Percentiles rank a stretch among this genome's conserved stretches.
Evolutionary conservation across 2,888 invertebrate species (phyloP).

Genomic region (Amphipyra tragopoginis): DNA sequence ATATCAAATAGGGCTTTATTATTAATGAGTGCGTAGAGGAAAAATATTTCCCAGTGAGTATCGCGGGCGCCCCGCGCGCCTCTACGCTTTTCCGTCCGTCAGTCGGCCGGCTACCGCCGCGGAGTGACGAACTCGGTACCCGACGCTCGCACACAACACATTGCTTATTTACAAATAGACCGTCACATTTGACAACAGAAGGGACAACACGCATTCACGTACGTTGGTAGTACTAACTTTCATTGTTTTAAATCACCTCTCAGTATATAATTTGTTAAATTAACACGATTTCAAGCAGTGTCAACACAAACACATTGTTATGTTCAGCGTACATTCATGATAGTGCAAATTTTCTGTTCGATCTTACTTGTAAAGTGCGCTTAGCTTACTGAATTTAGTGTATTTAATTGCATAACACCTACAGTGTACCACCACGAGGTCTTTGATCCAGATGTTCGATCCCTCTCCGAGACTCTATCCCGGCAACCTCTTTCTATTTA

Average conservation of each 20-base stretch:
- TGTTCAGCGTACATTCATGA: slow-evolving; percentile 68
- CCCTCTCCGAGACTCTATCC: too few relatives aligned
- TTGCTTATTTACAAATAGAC: slow-evolving; percentile 80
- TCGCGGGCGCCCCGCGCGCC: slow-evolving; percentile 62
- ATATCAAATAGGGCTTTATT: slow-evolving; percentile 29
- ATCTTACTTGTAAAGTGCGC: slow-evolving; percentile 24
- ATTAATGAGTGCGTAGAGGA: slow-evolving; percentile 62
- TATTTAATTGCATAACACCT: too few relatives aligned
- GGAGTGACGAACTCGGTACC: slow-evolving; percentile 70
- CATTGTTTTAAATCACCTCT: slow-evolving; percentile 46
- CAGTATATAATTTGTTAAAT: slow-evolving; percentile 48
- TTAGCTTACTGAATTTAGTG: too few relatives aligned
- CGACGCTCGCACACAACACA: slow-evolving; percentile 69
- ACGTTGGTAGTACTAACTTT: slow-evolving; percentile 62
- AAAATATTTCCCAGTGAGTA: slow-evolving; percentile 69
- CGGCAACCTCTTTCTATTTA: too few relatives aligned
- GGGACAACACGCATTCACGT: slow-evolving; percentile 80
- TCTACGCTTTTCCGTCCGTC: slow-evolving; percentile 65
- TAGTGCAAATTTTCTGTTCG: slow-evolving; percentile 62
- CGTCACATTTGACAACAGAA: slow-evolving; percentile 74
- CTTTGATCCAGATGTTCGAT: too few relatives aligned
- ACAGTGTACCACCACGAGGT: too few relatives aligned
- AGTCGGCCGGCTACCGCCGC: slow-evolving; percentile 83
- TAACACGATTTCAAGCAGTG: slow-evolving; percentile 47
- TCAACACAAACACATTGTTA: slow-evolving; percentile 65